Conservation (phyloP, 2,113 vertebrate genomes). For the Gavia stellata region DNA sequence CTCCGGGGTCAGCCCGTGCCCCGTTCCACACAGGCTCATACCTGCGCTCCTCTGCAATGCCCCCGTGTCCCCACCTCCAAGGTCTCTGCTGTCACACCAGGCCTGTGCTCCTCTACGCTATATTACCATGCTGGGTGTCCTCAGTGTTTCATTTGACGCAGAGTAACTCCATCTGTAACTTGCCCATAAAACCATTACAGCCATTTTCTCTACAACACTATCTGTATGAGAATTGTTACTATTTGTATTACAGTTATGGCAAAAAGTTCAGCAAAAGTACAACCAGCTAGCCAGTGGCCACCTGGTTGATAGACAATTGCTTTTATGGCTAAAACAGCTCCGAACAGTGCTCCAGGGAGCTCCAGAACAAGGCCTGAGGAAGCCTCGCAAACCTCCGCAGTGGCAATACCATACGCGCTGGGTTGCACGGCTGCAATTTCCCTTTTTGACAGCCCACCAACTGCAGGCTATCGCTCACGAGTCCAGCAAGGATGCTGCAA, state of each 20-base stretch:
- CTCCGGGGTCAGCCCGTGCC: background rate
- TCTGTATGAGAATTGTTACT: background rate
- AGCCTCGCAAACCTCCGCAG: background rate
- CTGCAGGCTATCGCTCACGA: background rate
- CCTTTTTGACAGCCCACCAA: background rate
- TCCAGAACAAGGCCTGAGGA: background rate
- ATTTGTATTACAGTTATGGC: background rate
- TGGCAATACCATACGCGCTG: too few species aligned
- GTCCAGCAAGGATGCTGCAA: background rate
- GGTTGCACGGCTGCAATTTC: background rate
- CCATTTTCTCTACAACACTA: background rate
- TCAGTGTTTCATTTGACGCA: background rate
- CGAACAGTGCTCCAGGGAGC: background rate
- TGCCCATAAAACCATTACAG: background rate
- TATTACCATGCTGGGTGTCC: background rate
- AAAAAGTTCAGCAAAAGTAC: background rate
- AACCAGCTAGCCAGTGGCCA: background rate
- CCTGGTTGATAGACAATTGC: background rate
- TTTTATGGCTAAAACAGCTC: background rate
- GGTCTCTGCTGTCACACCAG: background rate
- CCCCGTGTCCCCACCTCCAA: background rate
- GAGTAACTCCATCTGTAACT: background rate
- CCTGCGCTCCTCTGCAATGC: background rate
- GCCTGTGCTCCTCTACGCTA: background rate
- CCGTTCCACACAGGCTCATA: fast-evolving